Evolutionary conservation across 2,888 invertebrate species (phyloP).

Genomic region (Cephus rjabovi): DNA sequence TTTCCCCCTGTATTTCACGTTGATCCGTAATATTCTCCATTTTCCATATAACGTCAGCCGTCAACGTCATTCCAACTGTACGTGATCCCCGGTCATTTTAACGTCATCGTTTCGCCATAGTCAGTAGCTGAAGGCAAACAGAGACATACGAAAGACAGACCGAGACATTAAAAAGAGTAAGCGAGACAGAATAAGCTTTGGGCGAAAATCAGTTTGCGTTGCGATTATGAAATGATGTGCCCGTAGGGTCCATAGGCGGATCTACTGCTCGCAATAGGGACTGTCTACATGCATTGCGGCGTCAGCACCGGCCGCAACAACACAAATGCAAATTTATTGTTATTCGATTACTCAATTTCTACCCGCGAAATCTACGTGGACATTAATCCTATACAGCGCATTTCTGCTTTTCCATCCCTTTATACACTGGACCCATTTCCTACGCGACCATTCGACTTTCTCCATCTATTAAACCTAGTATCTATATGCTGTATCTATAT

Average conservation of each 20-base stretch:
- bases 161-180: neutral
- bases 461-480: neutral
- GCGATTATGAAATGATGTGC: slow-evolving; percentile 60
- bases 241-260: slow-evolving; percentile 31
- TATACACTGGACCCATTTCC: neutral
- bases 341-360: slow-evolving; percentile 63
- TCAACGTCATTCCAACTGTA: neutral
- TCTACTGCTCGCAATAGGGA: slow-evolving; percentile 43
- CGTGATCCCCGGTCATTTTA: neutral
- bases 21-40: neutral
- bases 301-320: slow-evolving; percentile 56
- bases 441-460: neutral
- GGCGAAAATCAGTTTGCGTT: slow-evolving; percentile 54
- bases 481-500: neutral
- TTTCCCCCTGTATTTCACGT: neutral
- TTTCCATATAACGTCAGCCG: neutral
- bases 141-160: neutral
- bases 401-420: slow-evolving; percentile 37
- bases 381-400: slow-evolving; percentile 58
- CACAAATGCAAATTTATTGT: slow-evolving; percentile 64
- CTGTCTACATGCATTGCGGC: slow-evolving; percentile 56
- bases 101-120: neutral
- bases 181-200: neutral
- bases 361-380: slow-evolving; percentile 48
- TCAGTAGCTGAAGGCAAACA: neutral